A percentile compares a stretch with the other conserved stretches of the same genome.
phyloP scores from a whole-genome alignment of 2,888 invertebrate species.

The Callimorpha dominula region DNA sequence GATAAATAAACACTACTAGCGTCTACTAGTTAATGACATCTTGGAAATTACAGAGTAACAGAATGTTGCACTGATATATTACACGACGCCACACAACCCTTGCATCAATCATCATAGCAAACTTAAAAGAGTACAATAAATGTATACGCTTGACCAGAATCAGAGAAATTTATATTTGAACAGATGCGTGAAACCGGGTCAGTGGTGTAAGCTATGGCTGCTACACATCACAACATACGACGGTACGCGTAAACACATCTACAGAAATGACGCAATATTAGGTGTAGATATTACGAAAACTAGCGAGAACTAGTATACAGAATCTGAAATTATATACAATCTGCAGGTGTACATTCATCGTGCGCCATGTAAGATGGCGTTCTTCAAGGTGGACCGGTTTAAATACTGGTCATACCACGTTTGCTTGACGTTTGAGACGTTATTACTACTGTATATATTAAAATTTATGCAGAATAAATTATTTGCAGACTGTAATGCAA shows the following conservation, averaged over 20 bases:
- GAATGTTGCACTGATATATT: slow-evolving; percentile 24
- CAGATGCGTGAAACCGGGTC: slow-evolving; percentile 80
- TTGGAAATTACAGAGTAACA: slow-evolving; percentile 48
- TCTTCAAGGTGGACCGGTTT: slow-evolving; percentile 78
- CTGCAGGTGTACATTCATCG: slow-evolving; percentile 67
- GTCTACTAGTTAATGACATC: slow-evolving; percentile 56
- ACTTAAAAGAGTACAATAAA: slow-evolving; percentile 49
- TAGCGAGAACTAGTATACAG: slow-evolving; percentile 59
- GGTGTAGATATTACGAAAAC: slow-evolving; percentile 75
- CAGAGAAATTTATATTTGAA: slow-evolving; percentile 71
- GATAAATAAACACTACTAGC: slow-evolving; percentile 49
- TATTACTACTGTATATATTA: slow-evolving; percentile 45
- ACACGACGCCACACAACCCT: slow-evolving; percentile 22
- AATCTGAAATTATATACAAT: slow-evolving; percentile 69
- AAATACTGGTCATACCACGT: slow-evolving; percentile 63
- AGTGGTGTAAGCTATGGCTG: slow-evolving; percentile 76
- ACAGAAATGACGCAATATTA: slow-evolving; percentile 71
- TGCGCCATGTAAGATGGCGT: slow-evolving; percentile 63
- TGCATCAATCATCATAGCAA: slow-evolving; percentile 42
- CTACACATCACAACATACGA: slow-evolving; percentile 69
- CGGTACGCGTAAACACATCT: slow-evolving; percentile 75
- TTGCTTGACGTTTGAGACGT: slow-evolving; percentile 59
- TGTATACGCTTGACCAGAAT: slow-evolving; percentile 54
- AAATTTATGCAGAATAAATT: slow-evolving; percentile 41
- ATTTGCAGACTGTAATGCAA: slow-evolving; percentile 21